Conservation (phyloP, 2,797 vertebrate species). For the Rhinoraja longicauda region DNA sequence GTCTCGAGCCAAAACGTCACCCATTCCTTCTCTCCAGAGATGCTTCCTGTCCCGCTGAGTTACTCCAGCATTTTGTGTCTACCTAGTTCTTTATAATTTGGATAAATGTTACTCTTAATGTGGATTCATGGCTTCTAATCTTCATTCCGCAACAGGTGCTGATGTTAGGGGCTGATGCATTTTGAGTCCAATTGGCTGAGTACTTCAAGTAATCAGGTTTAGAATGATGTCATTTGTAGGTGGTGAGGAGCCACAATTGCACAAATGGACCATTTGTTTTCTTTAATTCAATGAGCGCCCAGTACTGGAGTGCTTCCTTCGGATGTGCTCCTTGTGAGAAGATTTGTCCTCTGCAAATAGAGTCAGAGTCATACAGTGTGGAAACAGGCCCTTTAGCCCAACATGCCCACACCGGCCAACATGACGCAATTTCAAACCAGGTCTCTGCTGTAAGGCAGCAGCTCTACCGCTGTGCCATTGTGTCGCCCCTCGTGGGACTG, state of each 20-base stretch:
- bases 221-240: background rate
- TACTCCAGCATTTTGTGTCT: no score
- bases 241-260: background rate
- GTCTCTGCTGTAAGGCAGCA: no score
- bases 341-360: background rate
- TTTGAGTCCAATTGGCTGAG: background rate
- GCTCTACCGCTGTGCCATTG: no score
- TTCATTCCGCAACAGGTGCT: background rate
- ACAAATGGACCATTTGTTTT: background rate
- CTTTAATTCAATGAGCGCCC: background rate
- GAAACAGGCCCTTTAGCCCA: background rate
- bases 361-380: no score
- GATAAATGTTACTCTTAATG: background rate
- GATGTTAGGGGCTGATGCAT: background rate
- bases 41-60: no score
- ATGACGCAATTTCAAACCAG: no score
- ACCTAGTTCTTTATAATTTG: background rate
- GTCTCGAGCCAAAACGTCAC: no score
- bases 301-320: background rate
- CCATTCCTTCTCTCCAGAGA: no score
- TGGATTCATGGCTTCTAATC: background rate
- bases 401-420: background rate
- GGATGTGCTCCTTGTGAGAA: background rate
- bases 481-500: no score
- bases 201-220: background rate